A percentile compares a stretch with the other conserved stretches of the same genome.
These are phyloP conservation scores for Drosophila macrospina DNA, from an alignment of 2,888 invertebrate genomes.

Conservation along the genomic window DNA sequence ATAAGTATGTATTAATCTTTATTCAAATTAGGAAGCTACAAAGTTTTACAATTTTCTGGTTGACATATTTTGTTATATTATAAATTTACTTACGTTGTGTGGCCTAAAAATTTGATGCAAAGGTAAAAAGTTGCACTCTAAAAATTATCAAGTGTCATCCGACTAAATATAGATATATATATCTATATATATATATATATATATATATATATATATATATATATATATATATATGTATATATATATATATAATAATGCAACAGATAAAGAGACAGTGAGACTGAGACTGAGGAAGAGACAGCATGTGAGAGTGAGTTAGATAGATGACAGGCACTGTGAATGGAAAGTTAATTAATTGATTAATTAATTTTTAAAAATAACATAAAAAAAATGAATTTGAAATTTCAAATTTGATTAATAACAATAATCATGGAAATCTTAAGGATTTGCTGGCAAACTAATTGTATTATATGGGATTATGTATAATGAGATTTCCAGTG, in stretches of 20 bases:
- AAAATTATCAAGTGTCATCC: constrained; percentile 53
- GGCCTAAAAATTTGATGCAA: constrained; percentile 69
- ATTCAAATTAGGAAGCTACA: constrained; percentile 79
- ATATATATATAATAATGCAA: constrained; percentile 15
- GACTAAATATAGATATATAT: constrained; percentile 18
- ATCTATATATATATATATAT: constrained; percentile 20
- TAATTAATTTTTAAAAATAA: not conserved
- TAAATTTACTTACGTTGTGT: constrained; percentile 59
- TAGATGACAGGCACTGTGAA: constrained; percentile 58
- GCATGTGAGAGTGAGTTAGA: constrained; percentile 4
- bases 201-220: constrained; percentile 21
- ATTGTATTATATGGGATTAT: constrained; percentile 6
- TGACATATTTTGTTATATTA: constrained; percentile 25
- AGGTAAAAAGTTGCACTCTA: constrained; percentile 71
- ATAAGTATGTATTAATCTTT: constrained; percentile 59
- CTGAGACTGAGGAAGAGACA: constrained; percentile 6
- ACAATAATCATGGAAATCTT: constrained; percentile 3
- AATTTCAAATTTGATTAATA: constrained; percentile 10
- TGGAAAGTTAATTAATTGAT: constrained; percentile 13
- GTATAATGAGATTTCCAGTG: not conserved
- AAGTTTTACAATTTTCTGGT: constrained; percentile 65
- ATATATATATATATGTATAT: constrained; percentile 20
- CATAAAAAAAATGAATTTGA: not conserved
- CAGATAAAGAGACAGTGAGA: not conserved
- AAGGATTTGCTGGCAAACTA: constrained; percentile 12